These are phyloP conservation scores for Actenoides lindsayi DNA, from an alignment of 2,113 vertebrate genomes.

Conservation along the genomic window DNA sequence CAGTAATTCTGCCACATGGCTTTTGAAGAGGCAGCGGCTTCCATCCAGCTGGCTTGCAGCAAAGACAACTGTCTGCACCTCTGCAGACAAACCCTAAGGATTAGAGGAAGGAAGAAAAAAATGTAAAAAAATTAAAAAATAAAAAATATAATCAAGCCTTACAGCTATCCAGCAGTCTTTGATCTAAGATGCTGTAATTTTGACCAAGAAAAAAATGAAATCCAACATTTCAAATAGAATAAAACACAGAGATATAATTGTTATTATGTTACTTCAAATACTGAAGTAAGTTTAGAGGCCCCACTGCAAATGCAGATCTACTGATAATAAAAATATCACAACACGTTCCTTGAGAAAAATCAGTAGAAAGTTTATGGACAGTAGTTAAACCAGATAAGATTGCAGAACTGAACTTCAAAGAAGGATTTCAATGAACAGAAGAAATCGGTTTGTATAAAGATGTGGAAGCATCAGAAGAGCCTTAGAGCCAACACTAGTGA, in stretches of 20 bases:
- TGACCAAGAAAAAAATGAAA: background rate
- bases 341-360: background rate
- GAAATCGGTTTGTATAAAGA: background rate
- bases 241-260: background rate
- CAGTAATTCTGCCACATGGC: background rate
- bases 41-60: background rate
- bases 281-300: background rate
- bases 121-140: background rate
- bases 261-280: background rate
- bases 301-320: too few species aligned
- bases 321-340: background rate
- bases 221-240: background rate
- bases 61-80: background rate
- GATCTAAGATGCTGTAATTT: background rate
- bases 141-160: background rate
- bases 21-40: background rate
- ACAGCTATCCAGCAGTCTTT: background rate
- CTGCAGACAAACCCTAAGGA: background rate
- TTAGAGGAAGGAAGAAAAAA: rapidly evolving
- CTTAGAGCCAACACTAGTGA: background rate
- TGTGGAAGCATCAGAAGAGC: background rate
- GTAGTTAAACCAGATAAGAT: background rate
- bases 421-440: background rate
- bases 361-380: background rate
- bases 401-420: background rate